Base-by-base conservation (phyloP, 2,797 vertebrate species). In the Melanotaenia pygmaea region DNA sequence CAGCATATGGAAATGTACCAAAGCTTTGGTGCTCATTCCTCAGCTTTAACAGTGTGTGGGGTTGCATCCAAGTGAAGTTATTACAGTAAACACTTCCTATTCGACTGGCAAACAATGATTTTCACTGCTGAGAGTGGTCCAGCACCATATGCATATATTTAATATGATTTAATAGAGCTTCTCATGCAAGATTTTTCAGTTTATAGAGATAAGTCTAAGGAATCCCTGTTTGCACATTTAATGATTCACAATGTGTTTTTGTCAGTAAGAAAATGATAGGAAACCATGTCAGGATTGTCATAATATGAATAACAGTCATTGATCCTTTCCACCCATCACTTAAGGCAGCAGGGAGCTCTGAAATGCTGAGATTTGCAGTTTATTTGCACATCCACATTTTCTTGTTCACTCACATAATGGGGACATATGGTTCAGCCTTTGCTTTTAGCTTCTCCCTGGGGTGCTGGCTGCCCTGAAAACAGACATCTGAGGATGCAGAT, bases 401-500 rank as follows among this genome's bases (percentile, higher is more conserved):
- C 68, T 73, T 84, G 75, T 78, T 47, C 70, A 72, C 60, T 84
- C 72, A 20, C 72, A 81, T 79, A 81, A 81, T 54, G 68, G 67
- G 63, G 74, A 76, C 89, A 91, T 90, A 89, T 86, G 88, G 85
- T 88, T 70, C 75, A 79, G 71, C 77, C 68, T 45, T 60, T 60
- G 79, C 87, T 91, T 85, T 89, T 74, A 89, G 88, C 63, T 73
- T 80, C 64, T 86, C 91, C 88, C 84, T 14, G 51, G 56, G 86
- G 88, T 77, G 32, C 35, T 5, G 14, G 70, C 73, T 86, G 85
- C 82, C 85, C 88, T 82, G 64, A 85, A 92, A 89, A 83, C 83
- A 84, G 71, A 76, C 87, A 92, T 90, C 87, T 90, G 87, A 91
- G 67, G 70, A 91, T 89, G 80, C 88, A 89, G 85, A 91, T 92